These are phyloP conservation scores for Eupithecia pulchellata DNA, from an alignment of 2,888 invertebrate genomes.

Conservation along the genomic window DNA sequence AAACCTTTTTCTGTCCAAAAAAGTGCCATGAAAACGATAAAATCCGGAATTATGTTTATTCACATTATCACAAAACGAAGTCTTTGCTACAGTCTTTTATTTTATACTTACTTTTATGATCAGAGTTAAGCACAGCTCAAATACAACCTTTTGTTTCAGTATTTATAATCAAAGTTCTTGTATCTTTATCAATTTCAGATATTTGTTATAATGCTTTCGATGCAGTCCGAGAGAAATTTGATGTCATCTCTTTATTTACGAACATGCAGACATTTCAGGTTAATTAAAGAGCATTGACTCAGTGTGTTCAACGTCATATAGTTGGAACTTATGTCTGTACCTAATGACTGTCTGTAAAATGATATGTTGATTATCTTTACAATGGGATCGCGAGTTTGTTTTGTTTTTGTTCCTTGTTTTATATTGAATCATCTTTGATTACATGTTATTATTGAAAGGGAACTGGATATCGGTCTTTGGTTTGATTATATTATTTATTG, in stretches of 20 bases:
- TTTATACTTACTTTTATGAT: not conserved
- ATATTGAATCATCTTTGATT: constrained; percentile 2
- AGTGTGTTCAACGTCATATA: constrained; percentile 29
- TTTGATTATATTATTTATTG: not conserved
- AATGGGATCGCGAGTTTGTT: constrained; percentile 29
- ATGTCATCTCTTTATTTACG: not conserved
- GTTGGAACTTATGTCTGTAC: not conserved
- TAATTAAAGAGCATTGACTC: constrained; percentile 52
- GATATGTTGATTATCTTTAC: constrained; percentile 32
- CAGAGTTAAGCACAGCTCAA: not conserved
- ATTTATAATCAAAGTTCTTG: not conserved
- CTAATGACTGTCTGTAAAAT: constrained; percentile 38
- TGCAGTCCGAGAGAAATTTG: not conserved
- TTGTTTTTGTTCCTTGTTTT: constrained; percentile 16
- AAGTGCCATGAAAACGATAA: not conserved
- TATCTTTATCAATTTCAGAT: not conserved
- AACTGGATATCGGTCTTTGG: not conserved
- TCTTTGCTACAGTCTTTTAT: not conserved
- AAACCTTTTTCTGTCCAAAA: not conserved
- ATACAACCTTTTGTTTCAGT: not conserved
- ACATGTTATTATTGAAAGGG: not conserved
- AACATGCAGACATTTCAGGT: constrained; percentile 27
- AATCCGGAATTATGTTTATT: not conserved
- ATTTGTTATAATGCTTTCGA: not conserved
- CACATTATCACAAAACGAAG: not conserved